These are phyloP conservation scores for Brachionus asplanchnoidis DNA, from an alignment of 1,140 invertebrate species.

Conservation along the genomic window DNA sequence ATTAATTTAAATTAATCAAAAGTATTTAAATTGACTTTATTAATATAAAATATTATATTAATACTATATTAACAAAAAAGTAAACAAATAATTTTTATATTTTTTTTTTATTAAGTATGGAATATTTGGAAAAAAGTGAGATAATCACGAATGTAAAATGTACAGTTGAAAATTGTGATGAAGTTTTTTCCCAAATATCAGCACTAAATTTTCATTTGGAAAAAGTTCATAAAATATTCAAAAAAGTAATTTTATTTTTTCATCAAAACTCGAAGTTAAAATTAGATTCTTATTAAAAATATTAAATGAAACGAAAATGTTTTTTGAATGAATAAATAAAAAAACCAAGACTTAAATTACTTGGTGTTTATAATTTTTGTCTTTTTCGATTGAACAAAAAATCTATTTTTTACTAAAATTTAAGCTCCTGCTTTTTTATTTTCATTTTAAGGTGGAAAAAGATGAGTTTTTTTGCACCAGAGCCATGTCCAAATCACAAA, in stretches of 20 bases:
- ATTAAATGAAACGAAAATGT: neutral
- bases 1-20: no score
- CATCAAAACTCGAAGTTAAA: neutral
- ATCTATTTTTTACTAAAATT: neutral
- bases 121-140: neutral
- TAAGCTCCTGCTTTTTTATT: neutral
- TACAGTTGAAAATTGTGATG: neutral
- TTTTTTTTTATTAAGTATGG: no score
- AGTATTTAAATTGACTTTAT: no score
- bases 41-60: no score
- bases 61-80: no score
- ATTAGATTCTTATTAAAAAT: neutral
- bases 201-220: constrained; percentile 37
- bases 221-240: constrained; percentile 30
- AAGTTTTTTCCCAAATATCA: constrained; percentile 9
- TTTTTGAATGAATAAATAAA: neutral
- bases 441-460: neutral
- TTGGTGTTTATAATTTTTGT: neutral
- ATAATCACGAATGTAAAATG: constrained; percentile 17
- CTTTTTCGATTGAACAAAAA: neutral
- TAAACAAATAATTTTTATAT: no score
- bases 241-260: constrained; percentile 6
- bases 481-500: constrained; percentile 23
- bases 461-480: neutral
- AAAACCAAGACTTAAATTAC: neutral